Evolutionary conservation across 2,888 invertebrate species (phyloP), one percentile per base, ranked within the genome.

Genomic region (Eucriotettix oculatus): DNA sequence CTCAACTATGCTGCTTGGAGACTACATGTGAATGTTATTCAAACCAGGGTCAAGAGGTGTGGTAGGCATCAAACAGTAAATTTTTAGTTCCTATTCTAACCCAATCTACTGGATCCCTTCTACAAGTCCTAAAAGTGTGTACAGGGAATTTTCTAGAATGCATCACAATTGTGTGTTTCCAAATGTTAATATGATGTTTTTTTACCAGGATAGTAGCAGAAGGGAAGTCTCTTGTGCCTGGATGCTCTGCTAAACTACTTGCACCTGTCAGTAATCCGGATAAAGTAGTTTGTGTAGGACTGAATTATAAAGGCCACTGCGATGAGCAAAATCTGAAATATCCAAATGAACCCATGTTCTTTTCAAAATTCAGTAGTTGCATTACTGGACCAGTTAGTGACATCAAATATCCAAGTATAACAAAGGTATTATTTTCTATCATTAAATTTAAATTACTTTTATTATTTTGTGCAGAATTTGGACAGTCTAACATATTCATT

Each of bases 251-350:
- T 0, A 74, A 74, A 16, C 72, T 88, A 3, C 70, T 85, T 54
- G 80, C 93, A 0, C 93, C 94, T 0, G 79, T 94, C 16, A 80
- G 80, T 1, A 82, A 83, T 41, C 86, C 90, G 61, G 90, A 91
- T 68, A 94, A 94, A 73, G 80, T 94, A 0, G 79, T 87, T 0
- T 92, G 92, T 69, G 82, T 93, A 14, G 91, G 90, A 0, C 77
- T 92, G 62, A 94, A 94, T 73, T 94, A 94, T 73, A 77, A 76
- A 59, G 92, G 91, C 52, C 92, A 92, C 68, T 93, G 93, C 67
- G 78, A 81, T 58, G 93, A 94, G 69, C 90, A 91, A 70, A 85
- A 87, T 17, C 70, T 84, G 16, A 75, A 81, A 1, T 89, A 90
- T 0, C 81, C 81, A 0, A 76, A 78, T 16, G 86, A 87, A 64